Conservation (phyloP, 2,888 invertebrate genomes). For the Rhingia rostrata region DNA sequence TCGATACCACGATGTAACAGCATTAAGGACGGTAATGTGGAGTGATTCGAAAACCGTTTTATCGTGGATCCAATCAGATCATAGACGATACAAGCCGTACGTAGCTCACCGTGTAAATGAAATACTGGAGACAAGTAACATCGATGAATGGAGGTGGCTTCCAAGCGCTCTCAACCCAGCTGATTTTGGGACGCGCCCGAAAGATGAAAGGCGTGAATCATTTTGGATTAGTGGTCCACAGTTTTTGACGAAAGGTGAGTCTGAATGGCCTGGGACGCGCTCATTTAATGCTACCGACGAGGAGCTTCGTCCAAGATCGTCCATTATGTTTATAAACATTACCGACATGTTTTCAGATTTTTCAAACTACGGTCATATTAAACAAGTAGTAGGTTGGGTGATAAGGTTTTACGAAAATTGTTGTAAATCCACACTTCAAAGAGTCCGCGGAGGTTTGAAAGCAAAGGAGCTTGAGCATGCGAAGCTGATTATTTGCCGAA, state of each 20-base stretch:
- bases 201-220: constrained; percentile 40
- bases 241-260: constrained; percentile 7
- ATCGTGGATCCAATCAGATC: constrained; percentile 58
- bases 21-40: constrained; percentile 24
- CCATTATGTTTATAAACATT: background rate
- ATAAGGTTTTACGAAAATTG: too few relatives aligned
- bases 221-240: constrained; percentile 28
- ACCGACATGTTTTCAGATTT: constrained; percentile 15
- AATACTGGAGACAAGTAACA: constrained; percentile 40
- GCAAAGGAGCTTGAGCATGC: too few relatives aligned
- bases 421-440: too few relatives aligned
- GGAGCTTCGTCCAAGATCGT: constrained; percentile 25
- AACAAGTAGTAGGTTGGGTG: too few relatives aligned
- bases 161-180: constrained; percentile 49
- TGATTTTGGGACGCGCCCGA: constrained; percentile 47
- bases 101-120: constrained; percentile 71
- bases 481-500: too few relatives aligned
- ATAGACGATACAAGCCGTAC: constrained; percentile 71
- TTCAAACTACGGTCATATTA: too few relatives aligned
- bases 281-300: background rate
- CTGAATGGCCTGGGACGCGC: background rate
- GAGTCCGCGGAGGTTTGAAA: too few relatives aligned
- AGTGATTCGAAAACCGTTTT: constrained; percentile 65
- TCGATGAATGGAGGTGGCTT: constrained; percentile 55
- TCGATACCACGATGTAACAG: constrained; percentile 22